phyloP scores from a whole-genome alignment of 2,888 invertebrate genomes.

The Silvanus unidentatus region DNA sequence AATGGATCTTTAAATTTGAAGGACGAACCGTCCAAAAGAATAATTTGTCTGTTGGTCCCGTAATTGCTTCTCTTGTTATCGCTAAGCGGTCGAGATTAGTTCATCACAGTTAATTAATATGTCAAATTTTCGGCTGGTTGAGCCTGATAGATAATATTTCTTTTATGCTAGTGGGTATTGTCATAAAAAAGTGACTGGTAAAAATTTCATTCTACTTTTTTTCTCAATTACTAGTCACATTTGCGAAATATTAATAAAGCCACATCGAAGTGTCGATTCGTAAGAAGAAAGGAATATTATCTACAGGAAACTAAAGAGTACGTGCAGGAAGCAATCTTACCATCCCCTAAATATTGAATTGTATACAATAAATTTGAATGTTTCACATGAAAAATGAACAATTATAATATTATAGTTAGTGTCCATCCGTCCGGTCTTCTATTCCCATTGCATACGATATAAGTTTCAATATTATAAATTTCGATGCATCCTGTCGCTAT shows the following conservation, averaged over 20 bases:
- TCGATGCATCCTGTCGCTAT: slow-evolving; percentile 32
- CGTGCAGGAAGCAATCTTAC: too few relatives aligned
- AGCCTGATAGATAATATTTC: background rate
- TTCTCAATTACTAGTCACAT: too few relatives aligned
- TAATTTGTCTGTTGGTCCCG: slow-evolving; percentile 17
- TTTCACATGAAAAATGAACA: too few relatives aligned
- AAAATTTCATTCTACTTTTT: background rate
- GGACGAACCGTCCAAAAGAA: slow-evolving; percentile 16
- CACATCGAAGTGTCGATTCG: too few relatives aligned
- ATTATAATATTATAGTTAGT: too few relatives aligned
- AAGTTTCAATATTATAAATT: slow-evolving; percentile 30
- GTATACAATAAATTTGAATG: too few relatives aligned
- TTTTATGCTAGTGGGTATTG: background rate
- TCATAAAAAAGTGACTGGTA: background rate
- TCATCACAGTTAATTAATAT: slow-evolving; percentile 19
- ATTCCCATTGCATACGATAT: slow-evolving; percentile 37
- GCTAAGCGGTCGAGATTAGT: slow-evolving; percentile 17
- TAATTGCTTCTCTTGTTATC: slow-evolving; percentile 20
- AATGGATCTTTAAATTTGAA: slow-evolving; percentile 19
- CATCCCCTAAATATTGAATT: too few relatives aligned
- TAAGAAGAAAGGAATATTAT: too few relatives aligned
- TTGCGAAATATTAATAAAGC: too few relatives aligned
- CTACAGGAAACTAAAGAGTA: too few relatives aligned
- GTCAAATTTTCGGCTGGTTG: slow-evolving; percentile 18
- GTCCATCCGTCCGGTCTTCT: slow-evolving; percentile 32